These are phyloP conservation scores for Carcharodon carcharias DNA, from an alignment of 2,797 vertebrate species.

Conservation along the genomic window DNA sequence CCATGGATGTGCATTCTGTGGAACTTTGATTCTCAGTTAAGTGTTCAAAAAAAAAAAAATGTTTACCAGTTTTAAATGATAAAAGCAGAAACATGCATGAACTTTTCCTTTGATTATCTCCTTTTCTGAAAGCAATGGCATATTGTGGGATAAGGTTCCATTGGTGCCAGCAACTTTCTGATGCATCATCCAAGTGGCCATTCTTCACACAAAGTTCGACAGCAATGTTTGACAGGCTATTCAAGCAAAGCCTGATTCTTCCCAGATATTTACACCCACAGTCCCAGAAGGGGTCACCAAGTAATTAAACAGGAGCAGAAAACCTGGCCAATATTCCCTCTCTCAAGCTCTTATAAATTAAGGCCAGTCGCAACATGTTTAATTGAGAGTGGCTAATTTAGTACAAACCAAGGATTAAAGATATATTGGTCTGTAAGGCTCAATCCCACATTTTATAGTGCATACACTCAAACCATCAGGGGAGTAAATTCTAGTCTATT, in stretches of 20 bases:
- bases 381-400: neutral
- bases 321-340: neutral
- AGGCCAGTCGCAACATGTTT: neutral
- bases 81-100: neutral
- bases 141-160: neutral
- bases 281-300: neutral
- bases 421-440: neutral
- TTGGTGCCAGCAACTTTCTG: neutral
- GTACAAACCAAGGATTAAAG: neutral
- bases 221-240: neutral
- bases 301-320: neutral
- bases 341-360: neutral
- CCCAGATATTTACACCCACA: neutral
- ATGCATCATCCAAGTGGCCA: conserved; percentile 3
- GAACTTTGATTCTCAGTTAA: neutral
- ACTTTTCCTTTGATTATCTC: neutral
- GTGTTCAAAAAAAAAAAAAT: neutral
- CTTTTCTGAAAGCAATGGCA: neutral
- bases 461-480: neutral
- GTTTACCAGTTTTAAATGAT: neutral
- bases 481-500: neutral
- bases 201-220: neutral
- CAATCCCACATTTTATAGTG: neutral
- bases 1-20: neutral
- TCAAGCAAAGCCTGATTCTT: neutral